phyloP scores from a whole-genome alignment of 2,797 vertebrate genomes.

The Dipus sagitta region DNA sequence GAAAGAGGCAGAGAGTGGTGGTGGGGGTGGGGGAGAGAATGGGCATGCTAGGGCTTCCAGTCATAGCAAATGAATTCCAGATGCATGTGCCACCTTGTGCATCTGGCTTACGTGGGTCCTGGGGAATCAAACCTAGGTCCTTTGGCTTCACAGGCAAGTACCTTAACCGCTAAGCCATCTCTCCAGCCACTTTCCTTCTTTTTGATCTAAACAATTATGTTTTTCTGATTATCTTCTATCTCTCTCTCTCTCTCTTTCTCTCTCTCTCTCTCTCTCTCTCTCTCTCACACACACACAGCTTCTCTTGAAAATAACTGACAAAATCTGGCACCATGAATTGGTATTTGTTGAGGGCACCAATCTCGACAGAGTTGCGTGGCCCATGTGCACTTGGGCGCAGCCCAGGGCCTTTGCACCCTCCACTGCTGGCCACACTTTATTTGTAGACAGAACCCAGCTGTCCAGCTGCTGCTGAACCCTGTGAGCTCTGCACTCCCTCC shows the following conservation, averaged over 20 bases:
- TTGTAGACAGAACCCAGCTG: neutral
- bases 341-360: neutral
- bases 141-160: too few species aligned
- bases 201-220: neutral
- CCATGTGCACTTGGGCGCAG: neutral
- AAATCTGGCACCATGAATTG: neutral
- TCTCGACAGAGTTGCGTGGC: neutral
- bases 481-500: neutral
- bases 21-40: too few species aligned
- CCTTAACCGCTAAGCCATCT: too few species aligned
- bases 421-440: neutral
- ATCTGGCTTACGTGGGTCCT: too few species aligned
- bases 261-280: too few species aligned
- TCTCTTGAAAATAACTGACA: neutral
- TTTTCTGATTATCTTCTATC: neutral
- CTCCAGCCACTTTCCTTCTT: neutral
- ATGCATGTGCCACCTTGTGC: too few species aligned
- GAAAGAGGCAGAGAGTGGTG: too few species aligned
- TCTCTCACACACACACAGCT: neutral
- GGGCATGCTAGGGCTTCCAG: too few species aligned
- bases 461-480: neutral
- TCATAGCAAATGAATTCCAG: too few species aligned
- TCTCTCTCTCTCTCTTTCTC: neutral
- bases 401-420: neutral
- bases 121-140: too few species aligned